Percentiles rank a stretch among this genome's conserved stretches.
phyloP scores from a whole-genome alignment of 2,888 invertebrate genomes.

The Diogma glabrata region DNA sequence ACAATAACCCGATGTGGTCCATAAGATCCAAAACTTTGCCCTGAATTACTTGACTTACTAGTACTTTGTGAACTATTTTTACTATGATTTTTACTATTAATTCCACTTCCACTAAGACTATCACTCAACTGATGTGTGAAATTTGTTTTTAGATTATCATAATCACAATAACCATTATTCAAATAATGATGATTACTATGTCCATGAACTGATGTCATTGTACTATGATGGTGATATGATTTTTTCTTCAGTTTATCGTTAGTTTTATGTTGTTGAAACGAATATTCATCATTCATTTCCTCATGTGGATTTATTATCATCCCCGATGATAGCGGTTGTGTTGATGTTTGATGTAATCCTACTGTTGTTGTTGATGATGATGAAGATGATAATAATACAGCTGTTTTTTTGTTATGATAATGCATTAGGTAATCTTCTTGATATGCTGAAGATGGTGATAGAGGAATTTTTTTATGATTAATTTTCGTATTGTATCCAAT shows the following conservation, averaged over 20 bases:
- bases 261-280: not conserved
- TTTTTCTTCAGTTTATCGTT: constrained; percentile 1
- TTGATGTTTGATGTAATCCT: not conserved
- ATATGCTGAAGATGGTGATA: not conserved
- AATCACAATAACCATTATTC: constrained; percentile 2
- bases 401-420: constrained; percentile 8
- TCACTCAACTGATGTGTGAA: not conserved
- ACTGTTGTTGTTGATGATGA: not conserved
- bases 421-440: constrained; percentile 15
- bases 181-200: not conserved
- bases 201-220: not conserved
- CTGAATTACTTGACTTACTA: not conserved
- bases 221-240: not conserved
- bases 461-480: not conserved
- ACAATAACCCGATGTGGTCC: constrained; percentile 16
- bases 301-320: constrained; percentile 1
- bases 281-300: not conserved
- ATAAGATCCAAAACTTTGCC: constrained; percentile 9
- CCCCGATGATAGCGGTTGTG: not conserved
- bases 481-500: no score
- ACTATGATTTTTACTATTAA: not conserved
- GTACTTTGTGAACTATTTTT: not conserved
- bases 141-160: not conserved
- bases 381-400: no score
- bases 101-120: not conserved